Base-by-base conservation (phyloP, 2,888 invertebrate species). In the Cosmopolites sordidus region DNA sequence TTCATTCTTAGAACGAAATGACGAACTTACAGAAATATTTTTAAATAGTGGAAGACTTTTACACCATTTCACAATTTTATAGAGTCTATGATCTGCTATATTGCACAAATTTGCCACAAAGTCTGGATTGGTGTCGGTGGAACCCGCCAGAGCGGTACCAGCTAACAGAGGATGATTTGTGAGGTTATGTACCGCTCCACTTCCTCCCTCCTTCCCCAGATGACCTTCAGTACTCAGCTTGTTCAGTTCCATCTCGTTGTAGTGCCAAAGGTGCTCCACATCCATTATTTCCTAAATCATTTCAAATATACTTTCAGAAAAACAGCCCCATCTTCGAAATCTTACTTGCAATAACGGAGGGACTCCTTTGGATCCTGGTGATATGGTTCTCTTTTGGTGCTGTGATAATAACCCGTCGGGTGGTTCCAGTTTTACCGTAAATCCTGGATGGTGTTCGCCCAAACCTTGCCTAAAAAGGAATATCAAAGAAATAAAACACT, bases 1-100 rank as follows among this genome's bases (percentile, higher is more conserved):
- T n/a, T 15, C 9, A 29, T 29, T 29, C 30, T 29, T 14, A 37
- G 38, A 14, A 37, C 38, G 4, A 11, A 11, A 14, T 14, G 3
- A 15, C 4, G 5, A 12, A 51, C 64, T 79, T 68, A 92, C 92
- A 67, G 93, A 92, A 66, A 97, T 95, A 75, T 94, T 92, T 73
- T 95, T 93, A 73, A 97, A 97, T 17, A 97, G 82, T 12, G 97
- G 96, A 72, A 97, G 77, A 73, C 94, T 95, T 74, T 97, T 92
- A 78, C 96, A 96, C 97, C 97, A 97, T 72, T 96, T 94, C 58
- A 97, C 97, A 64, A 97, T 94, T 78, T 96, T 94, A 73, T 96
- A 97, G 14, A 97, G 82, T 43, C 96, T 80, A 73, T 95, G 92
- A 74, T 97, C 97, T 41, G 96, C 96, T 56, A 94, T 93, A 71